Base-by-base conservation (phyloP, 1,140 invertebrate species). In the Drosophila simulans region DNA sequence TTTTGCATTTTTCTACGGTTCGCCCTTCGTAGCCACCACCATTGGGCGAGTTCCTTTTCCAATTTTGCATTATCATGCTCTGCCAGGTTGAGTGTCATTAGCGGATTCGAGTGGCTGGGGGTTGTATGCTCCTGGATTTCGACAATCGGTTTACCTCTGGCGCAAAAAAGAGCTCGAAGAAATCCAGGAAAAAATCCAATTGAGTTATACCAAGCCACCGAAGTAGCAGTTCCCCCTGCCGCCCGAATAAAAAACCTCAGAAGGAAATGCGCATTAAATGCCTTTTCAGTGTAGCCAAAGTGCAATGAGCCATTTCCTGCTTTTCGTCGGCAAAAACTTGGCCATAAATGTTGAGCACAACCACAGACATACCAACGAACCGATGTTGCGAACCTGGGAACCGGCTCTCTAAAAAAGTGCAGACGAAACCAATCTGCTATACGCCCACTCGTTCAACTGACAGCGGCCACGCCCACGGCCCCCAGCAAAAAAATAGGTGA, bases 251-350 rank as follows among this genome's bases (percentile, higher is more conserved):
- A 72, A 40, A 64, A 20, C 20, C n/a, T 34, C 37, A 42, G n/a
- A 66, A 51, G 89, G 88, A 91, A 91, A 89, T 79, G 84, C 79
- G 71, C 77, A 73, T 88, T 91, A 91, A 91, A 91, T 72, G 88
- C 73, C 83, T 63, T 88, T 82, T 88, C 74, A 60, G 59, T 91
- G 88, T 91, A 80, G 89, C 74, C 77, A 91, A 91, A 91, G 84
- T 91, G 83, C 86, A 90, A 90, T 90, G 85, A 86, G 85, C 81
- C 85, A 90, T 86, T 90, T 90, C 76, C 76, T 57, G 35, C 37
- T 45, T 35, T 57, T 68, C 17, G 62, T 13, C 15, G 31, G 48
- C 60, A 74, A 79, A 59, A 56, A 77, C 83, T 80, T 69, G 64
- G 56, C 54, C 80, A 80, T 83, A 89, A 88, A 88, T 89, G 84